These are phyloP conservation scores for Neogobius melanostomus DNA, from an alignment of 2,113 vertebrate genomes.

Conservation along the genomic window DNA sequence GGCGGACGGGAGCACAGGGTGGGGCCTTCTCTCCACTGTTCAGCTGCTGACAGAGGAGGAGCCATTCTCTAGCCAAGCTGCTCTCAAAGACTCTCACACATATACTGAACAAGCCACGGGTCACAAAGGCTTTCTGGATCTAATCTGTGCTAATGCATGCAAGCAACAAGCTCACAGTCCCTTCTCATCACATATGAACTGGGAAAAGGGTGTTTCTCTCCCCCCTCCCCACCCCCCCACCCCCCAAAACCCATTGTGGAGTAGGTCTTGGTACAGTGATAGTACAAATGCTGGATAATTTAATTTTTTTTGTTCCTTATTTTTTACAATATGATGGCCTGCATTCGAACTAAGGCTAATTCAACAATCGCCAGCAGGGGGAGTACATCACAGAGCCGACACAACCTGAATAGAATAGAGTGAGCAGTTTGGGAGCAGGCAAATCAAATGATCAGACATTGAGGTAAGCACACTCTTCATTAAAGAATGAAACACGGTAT, in stretches of 20 bases:
- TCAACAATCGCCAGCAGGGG: neutral
- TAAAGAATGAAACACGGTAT: too few species aligned
- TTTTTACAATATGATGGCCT: neutral
- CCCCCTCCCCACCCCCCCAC: too few species aligned
- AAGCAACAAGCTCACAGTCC: slow-evolving; percentile 56
- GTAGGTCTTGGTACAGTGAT: neutral
- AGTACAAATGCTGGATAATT: neutral
- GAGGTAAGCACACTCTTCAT: too few species aligned
- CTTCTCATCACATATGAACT: slow-evolving; percentile 16
- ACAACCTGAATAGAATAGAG: too few species aligned
- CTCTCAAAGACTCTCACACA: slow-evolving; percentile 5
- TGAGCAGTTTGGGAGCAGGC: too few species aligned
- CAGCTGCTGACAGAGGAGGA: neutral
- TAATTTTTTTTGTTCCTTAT: neutral
- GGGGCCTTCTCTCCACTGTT: slow-evolving; percentile 9
- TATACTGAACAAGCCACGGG: neutral
- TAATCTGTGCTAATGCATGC: slow-evolving; percentile 22
- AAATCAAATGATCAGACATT: too few species aligned
- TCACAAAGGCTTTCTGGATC: slow-evolving; percentile 9
- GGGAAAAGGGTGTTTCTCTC: neutral
- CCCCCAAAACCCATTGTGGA: neutral
- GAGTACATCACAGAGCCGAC: neutral
- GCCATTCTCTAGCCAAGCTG: slow-evolving; percentile 1
- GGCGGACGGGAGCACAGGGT: neutral
- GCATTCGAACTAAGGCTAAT: too few species aligned